Evolutionary conservation across 2,797 vertebrate species (phyloP).

Genomic region (Anomalospiza imberbis): DNA sequence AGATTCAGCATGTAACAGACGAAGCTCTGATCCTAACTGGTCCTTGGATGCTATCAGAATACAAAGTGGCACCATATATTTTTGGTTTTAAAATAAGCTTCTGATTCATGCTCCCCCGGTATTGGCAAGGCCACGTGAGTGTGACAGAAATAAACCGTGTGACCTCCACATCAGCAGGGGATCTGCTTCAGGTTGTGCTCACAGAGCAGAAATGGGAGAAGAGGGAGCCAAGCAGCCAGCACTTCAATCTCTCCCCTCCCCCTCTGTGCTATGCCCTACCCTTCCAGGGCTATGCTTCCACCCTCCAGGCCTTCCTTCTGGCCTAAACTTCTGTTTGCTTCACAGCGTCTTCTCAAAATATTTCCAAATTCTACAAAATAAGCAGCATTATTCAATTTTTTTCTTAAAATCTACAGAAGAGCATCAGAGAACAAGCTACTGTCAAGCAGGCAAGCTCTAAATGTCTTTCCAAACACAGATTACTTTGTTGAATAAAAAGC

Average conservation of each 20-base stretch:
- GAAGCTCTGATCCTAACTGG: neutral
- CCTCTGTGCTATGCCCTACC: neutral
- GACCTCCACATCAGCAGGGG: neutral
- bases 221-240: neutral
- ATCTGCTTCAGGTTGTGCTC: slow-evolving; percentile 8
- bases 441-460: neutral
- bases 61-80: slow-evolving; percentile 8
- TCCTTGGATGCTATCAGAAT: neutral
- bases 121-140: neutral
- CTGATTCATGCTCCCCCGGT: slow-evolving; percentile 11
- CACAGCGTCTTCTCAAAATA: neutral
- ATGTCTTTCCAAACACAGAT: slow-evolving; percentile 8
- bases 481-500: slow-evolving; percentile 24
- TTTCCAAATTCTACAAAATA: slow-evolving; percentile 7
- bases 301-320: neutral
- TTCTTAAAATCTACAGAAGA: neutral
- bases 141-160: slow-evolving; percentile 25
- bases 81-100: slow-evolving; percentile 40
- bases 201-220: slow-evolving; percentile 11
- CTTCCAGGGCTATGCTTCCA: neutral
- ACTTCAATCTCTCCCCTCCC: neutral
- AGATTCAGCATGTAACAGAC: neutral
- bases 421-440: neutral
- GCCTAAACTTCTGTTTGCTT: neutral
- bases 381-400: neutral